Percentiles rank a stretch among this genome's conserved stretches.
These are phyloP conservation scores for Axis porcinus DNA, from an alignment of 2,113 vertebrate species.

Conservation along the genomic window DNA sequence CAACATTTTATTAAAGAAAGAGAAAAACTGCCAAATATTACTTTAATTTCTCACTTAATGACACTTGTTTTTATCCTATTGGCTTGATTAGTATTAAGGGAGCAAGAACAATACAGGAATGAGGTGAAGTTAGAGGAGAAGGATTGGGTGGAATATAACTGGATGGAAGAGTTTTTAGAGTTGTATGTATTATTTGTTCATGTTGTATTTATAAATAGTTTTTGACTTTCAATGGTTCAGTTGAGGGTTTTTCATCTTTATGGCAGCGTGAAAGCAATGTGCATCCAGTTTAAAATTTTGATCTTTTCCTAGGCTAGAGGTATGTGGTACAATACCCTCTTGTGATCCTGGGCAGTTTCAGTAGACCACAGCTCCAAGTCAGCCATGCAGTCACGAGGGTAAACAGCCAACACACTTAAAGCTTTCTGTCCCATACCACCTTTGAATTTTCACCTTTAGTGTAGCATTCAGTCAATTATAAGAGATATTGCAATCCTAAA, in stretches of 20 bases:
- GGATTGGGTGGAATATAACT: background rate
- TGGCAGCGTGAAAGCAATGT: background rate
- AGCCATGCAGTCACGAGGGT: background rate
- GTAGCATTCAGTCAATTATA: background rate
- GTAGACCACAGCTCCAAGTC: background rate
- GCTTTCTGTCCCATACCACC: background rate
- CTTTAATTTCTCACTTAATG: background rate
- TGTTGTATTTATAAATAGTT: background rate
- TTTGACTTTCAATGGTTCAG: background rate
- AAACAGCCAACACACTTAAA: background rate
- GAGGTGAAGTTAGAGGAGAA: background rate
- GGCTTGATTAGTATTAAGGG: background rate
- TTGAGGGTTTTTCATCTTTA: background rate
- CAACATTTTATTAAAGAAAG: background rate
- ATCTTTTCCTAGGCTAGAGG: background rate
- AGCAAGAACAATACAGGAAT: background rate
- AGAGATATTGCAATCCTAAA: background rate
- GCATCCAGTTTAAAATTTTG: background rate
- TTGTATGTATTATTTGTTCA: background rate
- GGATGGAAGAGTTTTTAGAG: background rate
- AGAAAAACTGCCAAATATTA: background rate
- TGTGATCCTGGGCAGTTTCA: background rate
- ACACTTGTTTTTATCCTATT: background rate
- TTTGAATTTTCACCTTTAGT: background rate
- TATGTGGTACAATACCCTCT: background rate